Evolutionary conservation across 2,888 invertebrate genomes (phyloP).

Genomic region (Conus canariensis): DNA sequence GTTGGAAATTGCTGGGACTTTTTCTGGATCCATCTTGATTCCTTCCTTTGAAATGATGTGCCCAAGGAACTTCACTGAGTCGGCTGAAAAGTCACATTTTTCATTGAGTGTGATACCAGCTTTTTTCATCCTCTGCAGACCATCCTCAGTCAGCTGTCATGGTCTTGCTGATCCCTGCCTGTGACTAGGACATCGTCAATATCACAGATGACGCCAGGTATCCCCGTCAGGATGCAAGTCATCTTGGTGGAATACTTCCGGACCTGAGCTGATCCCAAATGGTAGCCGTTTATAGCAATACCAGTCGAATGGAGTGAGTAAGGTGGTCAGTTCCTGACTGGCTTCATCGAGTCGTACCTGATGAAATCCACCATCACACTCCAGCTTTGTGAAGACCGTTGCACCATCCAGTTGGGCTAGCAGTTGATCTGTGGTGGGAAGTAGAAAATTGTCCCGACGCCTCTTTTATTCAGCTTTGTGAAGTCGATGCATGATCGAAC

Average conservation of each 20-base stretch:
- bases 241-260: slow-evolving; percentile 39
- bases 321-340: slow-evolving; percentile 34
- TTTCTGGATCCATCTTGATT: neutral
- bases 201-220: slow-evolving; percentile 49
- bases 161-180: neutral
- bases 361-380: slow-evolving; percentile 25
- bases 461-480: neutral
- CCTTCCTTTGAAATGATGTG: slow-evolving; percentile 21
- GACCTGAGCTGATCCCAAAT: slow-evolving; percentile 41
- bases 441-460: neutral
- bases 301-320: slow-evolving; percentile 43
- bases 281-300: slow-evolving; percentile 28
- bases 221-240: slow-evolving; percentile 21
- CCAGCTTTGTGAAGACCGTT: slow-evolving; percentile 32
- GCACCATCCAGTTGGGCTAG: slow-evolving; percentile 28
- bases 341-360: slow-evolving; percentile 10
- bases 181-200: slow-evolving; percentile 53
- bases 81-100: neutral
- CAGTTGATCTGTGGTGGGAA: slow-evolving; percentile 27
- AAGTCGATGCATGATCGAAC: neutral
- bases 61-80: neutral
- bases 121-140: neutral
- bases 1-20: neutral
- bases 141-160: slow-evolving; percentile 5
- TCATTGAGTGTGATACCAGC: neutral